A percentile compares a stretch with the other conserved stretches of the same genome.
Conservation (phyloP, 2,888 invertebrate genomes). For the Nemurella pictetii region DNA sequence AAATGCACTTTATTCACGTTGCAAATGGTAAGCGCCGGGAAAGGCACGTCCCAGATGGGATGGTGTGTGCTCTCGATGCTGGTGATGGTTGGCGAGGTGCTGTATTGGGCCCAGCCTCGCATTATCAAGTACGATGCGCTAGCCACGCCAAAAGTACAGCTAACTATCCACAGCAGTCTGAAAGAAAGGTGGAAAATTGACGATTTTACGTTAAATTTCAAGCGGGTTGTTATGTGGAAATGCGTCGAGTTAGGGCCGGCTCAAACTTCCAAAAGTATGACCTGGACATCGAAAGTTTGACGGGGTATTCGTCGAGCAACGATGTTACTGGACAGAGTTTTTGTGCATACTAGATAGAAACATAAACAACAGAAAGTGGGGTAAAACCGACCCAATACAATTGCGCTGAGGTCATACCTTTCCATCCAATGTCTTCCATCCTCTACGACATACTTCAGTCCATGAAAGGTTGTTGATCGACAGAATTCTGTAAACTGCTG, state of each 20-base stretch:
- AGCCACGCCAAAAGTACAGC: conserved; percentile 33
- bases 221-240: not conserved
- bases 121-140: conserved; percentile 38
- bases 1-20: conserved; percentile 42
- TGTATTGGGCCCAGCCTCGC: conserved; percentile 39
- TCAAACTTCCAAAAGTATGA: not conserved
- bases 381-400: not conserved
- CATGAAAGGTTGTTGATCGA: conserved; percentile 39
- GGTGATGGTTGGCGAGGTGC: conserved; percentile 41
- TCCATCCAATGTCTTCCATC: conserved; percentile 39
- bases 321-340: not conserved
- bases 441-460: conserved; percentile 40
- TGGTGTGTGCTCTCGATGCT: conserved; percentile 42
- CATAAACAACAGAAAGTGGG: no score
- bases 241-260: not conserved
- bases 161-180: conserved; percentile 36
- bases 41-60: conserved; percentile 43
- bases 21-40: conserved; percentile 42
- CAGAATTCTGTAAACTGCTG: conserved; percentile 37
- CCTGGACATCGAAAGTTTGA: not conserved
- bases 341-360: no score
- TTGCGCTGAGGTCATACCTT: conserved; percentile 30
- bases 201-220: not conserved
- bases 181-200: not conserved
- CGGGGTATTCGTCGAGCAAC: not conserved